Conservation (phyloP, 1,140 invertebrate genomes). For the Chionoecetes opilio region DNA sequence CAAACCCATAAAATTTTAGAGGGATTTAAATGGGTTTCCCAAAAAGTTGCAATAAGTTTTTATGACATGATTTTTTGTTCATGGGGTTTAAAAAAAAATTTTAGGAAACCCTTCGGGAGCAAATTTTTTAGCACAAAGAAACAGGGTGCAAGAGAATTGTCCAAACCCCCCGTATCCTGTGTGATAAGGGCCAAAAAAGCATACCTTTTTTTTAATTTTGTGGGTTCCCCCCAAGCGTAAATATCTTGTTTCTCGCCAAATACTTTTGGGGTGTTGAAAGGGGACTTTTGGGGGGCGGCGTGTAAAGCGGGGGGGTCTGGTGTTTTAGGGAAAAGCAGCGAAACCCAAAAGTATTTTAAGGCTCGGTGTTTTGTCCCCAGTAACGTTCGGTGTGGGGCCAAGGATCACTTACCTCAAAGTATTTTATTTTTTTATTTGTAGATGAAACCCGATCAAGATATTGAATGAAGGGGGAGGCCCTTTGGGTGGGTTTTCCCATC, state of each 20-base stretch:
- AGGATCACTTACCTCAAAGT: not conserved
- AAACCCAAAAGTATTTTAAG: too few relatives aligned
- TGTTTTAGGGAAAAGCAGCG: not conserved
- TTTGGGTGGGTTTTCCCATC: not conserved
- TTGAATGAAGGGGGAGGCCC: not conserved
- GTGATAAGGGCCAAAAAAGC: not conserved
- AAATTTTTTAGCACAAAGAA: too few relatives aligned
- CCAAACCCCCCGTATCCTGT: not conserved
- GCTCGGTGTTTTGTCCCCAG: too few relatives aligned
- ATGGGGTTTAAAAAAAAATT: too few relatives aligned
- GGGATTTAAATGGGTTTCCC: not conserved
- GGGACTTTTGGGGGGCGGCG: not conserved
- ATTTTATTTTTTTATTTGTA: constrained; percentile 1
- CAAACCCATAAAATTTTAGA: not conserved
- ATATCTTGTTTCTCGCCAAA: not conserved
- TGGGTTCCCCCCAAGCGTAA: not conserved
- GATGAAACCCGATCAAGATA: not conserved
- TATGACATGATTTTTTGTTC: too few relatives aligned
- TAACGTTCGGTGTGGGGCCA: not conserved
- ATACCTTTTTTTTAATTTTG: not conserved
- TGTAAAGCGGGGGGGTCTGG: not conserved
- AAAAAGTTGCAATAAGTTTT: not conserved
- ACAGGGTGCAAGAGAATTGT: not conserved
- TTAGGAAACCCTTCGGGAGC: too few relatives aligned
- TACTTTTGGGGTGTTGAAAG: not conserved